A percentile compares a stretch with the other conserved stretches of the same genome.
Conservation (phyloP, 2,888 invertebrate species). For the Sisyra nigra region DNA sequence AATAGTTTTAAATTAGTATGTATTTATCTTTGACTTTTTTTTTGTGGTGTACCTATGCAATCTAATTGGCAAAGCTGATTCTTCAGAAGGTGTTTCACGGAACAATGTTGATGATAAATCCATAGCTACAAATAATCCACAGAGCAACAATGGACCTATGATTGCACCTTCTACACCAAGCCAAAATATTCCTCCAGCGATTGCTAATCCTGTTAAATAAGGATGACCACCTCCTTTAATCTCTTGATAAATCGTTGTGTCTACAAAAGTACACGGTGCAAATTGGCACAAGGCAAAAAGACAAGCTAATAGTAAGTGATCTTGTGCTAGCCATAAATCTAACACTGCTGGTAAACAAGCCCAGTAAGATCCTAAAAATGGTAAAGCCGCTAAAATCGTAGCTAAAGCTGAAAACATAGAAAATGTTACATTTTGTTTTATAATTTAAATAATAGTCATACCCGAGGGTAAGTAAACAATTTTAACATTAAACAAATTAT, state of each 20-base stretch:
- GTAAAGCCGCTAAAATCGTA: slow-evolving; percentile 85
- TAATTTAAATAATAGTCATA: slow-evolving; percentile 22
- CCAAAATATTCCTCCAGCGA: slow-evolving; percentile 96
- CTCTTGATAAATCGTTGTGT: slow-evolving; percentile 91
- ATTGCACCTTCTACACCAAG: slow-evolving; percentile 94
- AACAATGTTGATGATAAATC: slow-evolving; percentile 62
- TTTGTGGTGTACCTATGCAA: slow-evolving; percentile 6
- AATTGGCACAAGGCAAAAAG: slow-evolving; percentile 71
- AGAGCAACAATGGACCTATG: slow-evolving; percentile 86
- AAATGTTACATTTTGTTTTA: neutral
- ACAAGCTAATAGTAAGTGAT: slow-evolving; percentile 64
- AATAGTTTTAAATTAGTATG: neutral
- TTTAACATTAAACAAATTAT: slow-evolving; percentile 85
- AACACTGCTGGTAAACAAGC: slow-evolving; percentile 87
- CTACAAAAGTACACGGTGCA: slow-evolving; percentile 81
- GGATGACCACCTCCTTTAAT: slow-evolving; percentile 95
- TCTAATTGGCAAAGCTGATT: slow-evolving; percentile 20
- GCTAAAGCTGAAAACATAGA: slow-evolving; percentile 52
- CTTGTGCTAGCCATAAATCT: slow-evolving; percentile 89
- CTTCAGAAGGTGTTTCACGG: slow-evolving; percentile 47
- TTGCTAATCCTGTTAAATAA: slow-evolving; percentile 89
- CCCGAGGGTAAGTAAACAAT: slow-evolving; percentile 91
- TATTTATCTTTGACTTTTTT: neutral
- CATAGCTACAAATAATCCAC: slow-evolving; percentile 84
- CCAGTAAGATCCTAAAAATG: slow-evolving; percentile 91